phyloP scores from a whole-genome alignment of 2,113 vertebrate species.

The Rhinolophus sinicus region DNA sequence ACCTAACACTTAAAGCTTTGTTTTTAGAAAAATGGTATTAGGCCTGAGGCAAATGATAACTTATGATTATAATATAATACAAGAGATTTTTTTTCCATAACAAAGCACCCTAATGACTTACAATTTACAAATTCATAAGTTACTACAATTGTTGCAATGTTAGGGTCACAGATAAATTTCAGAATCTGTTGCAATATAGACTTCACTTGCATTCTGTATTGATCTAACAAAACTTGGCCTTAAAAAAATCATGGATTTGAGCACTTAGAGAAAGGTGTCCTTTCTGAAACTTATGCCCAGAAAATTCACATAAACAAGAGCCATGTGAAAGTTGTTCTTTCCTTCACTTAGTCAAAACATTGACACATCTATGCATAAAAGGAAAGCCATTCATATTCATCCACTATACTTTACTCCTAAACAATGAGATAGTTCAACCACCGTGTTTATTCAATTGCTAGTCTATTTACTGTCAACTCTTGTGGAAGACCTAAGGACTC shows the following conservation, averaged over 20 bases:
- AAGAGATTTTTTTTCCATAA: constrained; percentile 20
- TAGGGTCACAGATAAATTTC: constrained; percentile 17
- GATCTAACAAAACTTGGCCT: constrained; percentile 21
- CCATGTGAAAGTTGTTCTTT: neutral
- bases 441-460: neutral
- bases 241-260: neutral
- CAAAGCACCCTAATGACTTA: constrained; percentile 26
- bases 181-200: constrained; percentile 1
- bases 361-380: constrained; percentile 28
- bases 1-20: neutral
- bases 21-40: constrained; percentile 25
- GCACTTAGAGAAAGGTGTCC: neutral
- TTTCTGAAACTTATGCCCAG: neutral
- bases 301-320: constrained; percentile 14
- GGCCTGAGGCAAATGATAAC: neutral
- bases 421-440: neutral
- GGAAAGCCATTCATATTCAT: neutral
- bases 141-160: constrained; percentile 36
- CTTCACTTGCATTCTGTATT: neutral
- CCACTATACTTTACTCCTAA: constrained; percentile 13
- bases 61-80: neutral
- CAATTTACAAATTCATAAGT: constrained; percentile 25
- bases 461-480: neutral
- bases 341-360: neutral
- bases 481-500: neutral